Base-by-base conservation (phyloP, 2,113 vertebrate species). In the Motacilla tschutschensis region DNA sequence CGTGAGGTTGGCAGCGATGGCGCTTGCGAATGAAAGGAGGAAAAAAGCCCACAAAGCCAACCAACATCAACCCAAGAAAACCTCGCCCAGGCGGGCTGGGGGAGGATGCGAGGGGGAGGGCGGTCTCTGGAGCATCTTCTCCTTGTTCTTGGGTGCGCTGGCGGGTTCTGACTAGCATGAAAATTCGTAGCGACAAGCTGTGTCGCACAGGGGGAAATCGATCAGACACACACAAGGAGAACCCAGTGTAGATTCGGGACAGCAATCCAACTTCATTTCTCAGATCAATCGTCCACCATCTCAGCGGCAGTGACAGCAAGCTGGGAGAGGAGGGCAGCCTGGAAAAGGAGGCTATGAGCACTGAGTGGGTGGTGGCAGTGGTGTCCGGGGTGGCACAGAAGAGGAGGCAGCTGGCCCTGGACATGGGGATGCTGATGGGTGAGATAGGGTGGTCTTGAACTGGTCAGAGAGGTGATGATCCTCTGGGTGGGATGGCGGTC, bases 231-330 rank as follows among this genome's bases (percentile, higher is more conserved):
- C 98, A 98, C 98, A 97, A 96, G 97, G 98, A 98, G 97, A 98
- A 97, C 97, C 91, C 96, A 98, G 98, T 98, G 98, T 98, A 96
- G 98, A 98, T 98, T 98, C 55, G 98, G 99, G 99, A 98, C 98
- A 99, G 99, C 98, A 98, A 98, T 99, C 98, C 98, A 97, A 99
- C 97, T 97, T 96, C 98, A 99, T 99, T 98, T 98, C 98, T 98
- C 98, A 98, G 98, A 99, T 99, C 98, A 99, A 91, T 97, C 96
- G 97, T 97, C 97, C 74, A 89, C 98, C 97, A 92, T 97, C 96
- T 97, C 98, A 99, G 98, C 93, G 18, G 98, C 67, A 50, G 94
- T 99, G 99, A 99, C 99, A 99, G 98, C 97, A 95, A 97, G 96
- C 97, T 90, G 93, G 95, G 96, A 95, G 93, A 94, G 87, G 93